A percentile compares a stretch with the other conserved stretches of the same genome.
Evolutionary conservation across 2,888 invertebrate genomes (phyloP).

Genomic region (Epinotia ramella): DNA sequence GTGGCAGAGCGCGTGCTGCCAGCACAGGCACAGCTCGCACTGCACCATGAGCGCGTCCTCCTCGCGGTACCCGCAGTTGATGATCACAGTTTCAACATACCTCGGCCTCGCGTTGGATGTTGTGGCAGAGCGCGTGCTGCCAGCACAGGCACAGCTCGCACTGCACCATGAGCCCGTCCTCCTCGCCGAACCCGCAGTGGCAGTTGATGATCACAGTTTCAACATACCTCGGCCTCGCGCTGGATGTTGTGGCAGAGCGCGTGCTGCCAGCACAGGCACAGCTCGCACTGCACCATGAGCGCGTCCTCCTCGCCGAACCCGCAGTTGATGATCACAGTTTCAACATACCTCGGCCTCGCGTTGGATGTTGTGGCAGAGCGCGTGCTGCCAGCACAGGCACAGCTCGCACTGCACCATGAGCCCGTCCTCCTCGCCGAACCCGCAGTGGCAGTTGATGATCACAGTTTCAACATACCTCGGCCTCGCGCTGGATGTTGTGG

Average conservation of each 20-base stretch:
- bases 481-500: too few species aligned
- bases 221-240: conserved; percentile 87
- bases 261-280: conserved; percentile 98
- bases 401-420: too few species aligned
- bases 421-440: too few species aligned
- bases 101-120: conserved; percentile 91
- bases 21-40: too few species aligned
- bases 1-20: too few species aligned
- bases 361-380: too few species aligned
- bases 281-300: conserved; percentile 98
- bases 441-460: too few species aligned
- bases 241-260: conserved; percentile 95
- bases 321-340: conserved; percentile 86
- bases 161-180: conserved; percentile 98
- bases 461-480: too few species aligned
- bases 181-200: conserved; percentile 94
- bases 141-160: conserved; percentile 98
- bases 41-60: too few species aligned
- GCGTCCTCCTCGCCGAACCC: conserved; percentile 96
- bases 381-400: too few species aligned
- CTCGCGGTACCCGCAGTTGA: too few species aligned
- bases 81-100: conserved; percentile 54
- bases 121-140: conserved; percentile 97
- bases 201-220: conserved; percentile 87
- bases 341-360: too few species aligned